phyloP scores from a whole-genome alignment of 2,797 vertebrate species.

The Sebastes minor region DNA sequence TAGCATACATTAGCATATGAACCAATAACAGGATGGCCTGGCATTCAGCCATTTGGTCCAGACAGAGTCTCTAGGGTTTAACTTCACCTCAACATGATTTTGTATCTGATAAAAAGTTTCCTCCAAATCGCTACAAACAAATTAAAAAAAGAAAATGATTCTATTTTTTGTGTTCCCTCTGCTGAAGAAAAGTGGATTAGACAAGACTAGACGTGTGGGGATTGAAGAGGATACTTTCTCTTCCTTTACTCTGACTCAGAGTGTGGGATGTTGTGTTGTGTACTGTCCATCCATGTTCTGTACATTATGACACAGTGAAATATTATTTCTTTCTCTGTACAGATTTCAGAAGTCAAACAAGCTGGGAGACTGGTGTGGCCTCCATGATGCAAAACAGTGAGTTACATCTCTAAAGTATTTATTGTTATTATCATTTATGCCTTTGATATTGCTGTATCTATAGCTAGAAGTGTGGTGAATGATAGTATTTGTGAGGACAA shows the following conservation, averaged over 20 bases:
- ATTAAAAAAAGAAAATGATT: not conserved
- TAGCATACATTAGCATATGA: conserved; percentile 32
- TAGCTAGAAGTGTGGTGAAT: not conserved
- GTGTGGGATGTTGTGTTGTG: not conserved
- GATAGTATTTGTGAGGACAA: not conserved
- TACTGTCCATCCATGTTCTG: not conserved
- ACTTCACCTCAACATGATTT: not conserved
- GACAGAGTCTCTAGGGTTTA: not conserved
- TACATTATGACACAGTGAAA: not conserved
- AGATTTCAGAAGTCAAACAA: conserved; percentile 87
- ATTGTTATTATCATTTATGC: not conserved
- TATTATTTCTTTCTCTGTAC: conserved; percentile 53
- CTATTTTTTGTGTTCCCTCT: not conserved
- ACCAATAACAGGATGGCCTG: conserved; percentile 1
- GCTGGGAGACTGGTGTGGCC: conserved; percentile 87
- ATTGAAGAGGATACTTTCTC: not conserved
- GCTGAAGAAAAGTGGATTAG: not conserved
- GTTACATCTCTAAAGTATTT: conserved; percentile 63
- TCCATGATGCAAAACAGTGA: conserved; percentile 96
- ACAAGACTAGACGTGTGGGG: not conserved
- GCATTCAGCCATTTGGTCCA: conserved; percentile 16
- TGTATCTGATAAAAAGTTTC: not conserved
- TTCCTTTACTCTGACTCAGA: not conserved
- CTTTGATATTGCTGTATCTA: not conserved
- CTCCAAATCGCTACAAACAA: not conserved